Base-by-base conservation (phyloP, 2,797 vertebrate species). In the Siniperca obscura region DNA sequence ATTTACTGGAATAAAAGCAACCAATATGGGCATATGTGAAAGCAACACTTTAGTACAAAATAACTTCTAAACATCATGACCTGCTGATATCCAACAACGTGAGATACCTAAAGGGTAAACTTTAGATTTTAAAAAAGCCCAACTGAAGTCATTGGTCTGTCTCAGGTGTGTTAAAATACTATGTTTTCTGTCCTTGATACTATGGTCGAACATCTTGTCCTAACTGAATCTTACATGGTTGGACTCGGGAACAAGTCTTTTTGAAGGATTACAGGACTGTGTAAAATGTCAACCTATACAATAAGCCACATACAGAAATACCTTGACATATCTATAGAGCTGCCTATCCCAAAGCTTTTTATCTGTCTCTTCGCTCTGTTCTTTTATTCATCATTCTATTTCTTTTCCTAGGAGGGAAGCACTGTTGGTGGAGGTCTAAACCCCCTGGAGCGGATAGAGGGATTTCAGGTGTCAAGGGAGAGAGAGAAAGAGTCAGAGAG, bases 361-460 rank as follows among this genome's bases (percentile, higher is more conserved):
- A 90, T 93, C 90, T 80, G 80, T 87, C 81, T 80, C 74, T 7
- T 75, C 34, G 0, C 75, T 86, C 86, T 86, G 73, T 91, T 90
- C 89, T 92, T 92, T 92, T 93, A 92, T 93, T 92, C 88, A 90
- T 91, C 86, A 81, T n/a, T 83, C 81, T 81, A 42, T 83, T 83
- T 82, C 90, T 92, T 87, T 84, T 78, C 86, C 86, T 74, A 0
- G 52, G 77, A 85, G 86, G 82, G 84, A 82, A 70, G 74, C 84
- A 40, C 76, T 82, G 83, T 74, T 66, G 74, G 86, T 83, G 73
- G 82, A 85, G 68, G 85, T 78, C 78, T 90, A 86, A 91, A 93
- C 12, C 53, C 86, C 87, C 78, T 59, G 65, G 36, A 87, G 90
- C 68, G 22, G 72, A 82, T 65, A 75, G 83, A 83, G 84, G 84